phyloP scores from a whole-genome alignment of 2,113 vertebrate species.

The Pelodiscus sinensis region DNA sequence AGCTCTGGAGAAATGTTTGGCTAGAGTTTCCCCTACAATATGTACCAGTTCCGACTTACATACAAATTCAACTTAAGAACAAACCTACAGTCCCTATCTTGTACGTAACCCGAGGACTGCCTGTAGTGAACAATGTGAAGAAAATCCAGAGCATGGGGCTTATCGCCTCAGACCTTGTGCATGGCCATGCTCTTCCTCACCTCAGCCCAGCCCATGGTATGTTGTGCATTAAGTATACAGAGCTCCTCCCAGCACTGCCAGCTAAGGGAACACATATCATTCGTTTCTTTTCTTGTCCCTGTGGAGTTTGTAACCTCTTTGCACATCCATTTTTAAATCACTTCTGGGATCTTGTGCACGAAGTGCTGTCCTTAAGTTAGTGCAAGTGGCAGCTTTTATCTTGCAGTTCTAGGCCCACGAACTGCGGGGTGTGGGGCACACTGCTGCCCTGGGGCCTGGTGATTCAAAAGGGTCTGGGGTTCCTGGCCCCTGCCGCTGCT shows the following conservation, averaged over 20 bases:
- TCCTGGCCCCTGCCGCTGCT: too few species aligned
- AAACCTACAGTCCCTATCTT: too few species aligned
- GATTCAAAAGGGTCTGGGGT: too few species aligned
- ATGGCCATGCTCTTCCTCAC: not conserved
- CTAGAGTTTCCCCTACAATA: too few species aligned
- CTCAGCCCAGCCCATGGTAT: accelerated
- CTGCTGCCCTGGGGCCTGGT: too few species aligned
- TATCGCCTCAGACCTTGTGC: not conserved
- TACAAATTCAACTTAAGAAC: too few species aligned
- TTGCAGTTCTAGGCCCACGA: not conserved
- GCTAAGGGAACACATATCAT: conserved; percentile 55
- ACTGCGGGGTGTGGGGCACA: too few species aligned
- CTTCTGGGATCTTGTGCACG: conserved; percentile 64
- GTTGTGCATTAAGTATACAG: conserved; percentile 30
- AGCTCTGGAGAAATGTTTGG: too few species aligned
- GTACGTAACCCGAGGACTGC: too few species aligned
- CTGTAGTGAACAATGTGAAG: not conserved
- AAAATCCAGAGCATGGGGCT: not conserved
- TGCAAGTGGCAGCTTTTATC: not conserved
- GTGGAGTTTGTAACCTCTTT: conserved; percentile 73
- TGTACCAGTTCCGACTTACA: too few species aligned
- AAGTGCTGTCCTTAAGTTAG: conserved; percentile 59
- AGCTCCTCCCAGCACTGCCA: conserved; percentile 15
- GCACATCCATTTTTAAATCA: conserved; percentile 78
- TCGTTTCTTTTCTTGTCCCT: conserved; percentile 70